Evolutionary conservation across 1,140 invertebrate genomes (phyloP), one percentile per base, ranked within the genome.

Genomic region (Drosophila kohkoa): DNA sequence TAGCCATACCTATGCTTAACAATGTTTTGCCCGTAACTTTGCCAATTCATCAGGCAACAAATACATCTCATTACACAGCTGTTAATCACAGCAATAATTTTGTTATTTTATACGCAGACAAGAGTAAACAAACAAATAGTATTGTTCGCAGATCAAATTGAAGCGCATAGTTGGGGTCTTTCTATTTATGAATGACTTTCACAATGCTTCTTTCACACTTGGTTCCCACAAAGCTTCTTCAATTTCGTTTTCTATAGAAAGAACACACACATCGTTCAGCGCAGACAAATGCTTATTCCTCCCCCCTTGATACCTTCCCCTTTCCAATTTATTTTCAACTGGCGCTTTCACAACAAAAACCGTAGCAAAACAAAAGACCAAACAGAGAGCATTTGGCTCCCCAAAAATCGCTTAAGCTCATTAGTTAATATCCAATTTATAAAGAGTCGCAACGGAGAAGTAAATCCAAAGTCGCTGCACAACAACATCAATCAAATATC

Each of bases 341-440:
- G 66, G 59, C 67, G 78, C 81, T 88, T 89, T 89, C 78, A 72
- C 65, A 85, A 75, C 35, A 71, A 25, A 10, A 15, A n/a, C 28
- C 16, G 4, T 49, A 46, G 6, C 41, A 62, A 60, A 57, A 35
- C 16, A 59, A 69, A 62, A 60, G 45, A 28, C 45, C 45, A 43
- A 62, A 45, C 46, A 52, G 51, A 52, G 28, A 11, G 35, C 45
- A 62, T 54, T 25, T 25, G 20, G 58, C 58, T 32, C 2, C 46
- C 35, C 38, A 7, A 83, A 25, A 88, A 88, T 89, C 85, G 64
- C 77, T 83, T 88, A 88, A 88, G 85, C 83, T 89, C 83, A 88
- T 88, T 88, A 88, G 83, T 89, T 88, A 89, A 88, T 88, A 88
- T 88, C 83, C 81, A 88, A 89, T 88, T 88, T 89, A 89, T 89